Evolutionary conservation across 2,797 vertebrate genomes (phyloP), one percentile per base, ranked within the genome.

Genomic region (Gymnoscopelus braueri): DNA sequence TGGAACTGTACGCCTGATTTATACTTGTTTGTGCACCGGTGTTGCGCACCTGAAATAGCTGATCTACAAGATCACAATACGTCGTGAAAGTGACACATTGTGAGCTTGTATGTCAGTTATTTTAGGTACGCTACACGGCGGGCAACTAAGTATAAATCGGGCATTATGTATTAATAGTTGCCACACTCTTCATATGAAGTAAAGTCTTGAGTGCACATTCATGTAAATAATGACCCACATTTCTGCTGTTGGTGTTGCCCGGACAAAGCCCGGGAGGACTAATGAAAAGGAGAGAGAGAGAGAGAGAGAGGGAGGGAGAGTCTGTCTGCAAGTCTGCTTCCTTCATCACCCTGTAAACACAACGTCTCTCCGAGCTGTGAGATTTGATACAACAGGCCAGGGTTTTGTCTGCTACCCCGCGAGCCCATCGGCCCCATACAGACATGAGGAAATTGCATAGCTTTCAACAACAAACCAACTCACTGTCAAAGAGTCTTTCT

Each of bases 281-380:
- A 44, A 44, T 44, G 9, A 44, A 44, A 8, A 44, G 39, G 7
- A 5, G 32, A 9, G 64, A 70, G 64, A 62, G 58, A 6, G 68
- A n/a, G 9, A 13, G 70, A 69, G 67, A 69, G 48, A 60, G 54
- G 47, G 48, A 66, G 67, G 56, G 67, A 61, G 9, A 61, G 64
- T 7, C 32, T 35, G 32, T 35, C 32, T 35, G 32, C 60, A 65
- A 62, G 26, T 73, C n/a, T 58, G 60, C 24, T 6, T 44, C 44
- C 39, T 59, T 71, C 24, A 67, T 13, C 48, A 60, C 63, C n/a
- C 26, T 52, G 26, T 50, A 26, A n/a, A 15, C 12, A 1, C 29
- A 29, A 35, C 35, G 19, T 53, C 59, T 58, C 10, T 58, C 23
- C 57, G 14, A 59, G 15, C 39, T 6, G 26, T 57, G 65, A 35